Conservation (phyloP, 2,888 invertebrate species). For the Athalia circularis region DNA sequence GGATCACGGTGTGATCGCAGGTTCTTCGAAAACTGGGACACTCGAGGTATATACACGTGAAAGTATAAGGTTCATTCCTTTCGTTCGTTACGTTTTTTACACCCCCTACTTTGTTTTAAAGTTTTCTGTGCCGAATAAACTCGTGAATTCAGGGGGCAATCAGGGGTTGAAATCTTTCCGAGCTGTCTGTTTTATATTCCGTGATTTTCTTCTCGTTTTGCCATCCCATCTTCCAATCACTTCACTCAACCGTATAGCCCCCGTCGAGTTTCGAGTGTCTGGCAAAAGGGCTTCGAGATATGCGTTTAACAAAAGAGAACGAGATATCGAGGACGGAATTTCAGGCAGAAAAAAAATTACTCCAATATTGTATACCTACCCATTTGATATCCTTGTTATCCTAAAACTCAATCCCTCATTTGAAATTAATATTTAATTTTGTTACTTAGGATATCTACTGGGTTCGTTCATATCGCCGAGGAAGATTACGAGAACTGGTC, state of each 20-base stretch:
- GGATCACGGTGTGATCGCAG: neutral
- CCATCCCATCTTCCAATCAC: conserved; percentile 3
- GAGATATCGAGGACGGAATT: neutral
- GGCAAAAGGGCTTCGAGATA: neutral
- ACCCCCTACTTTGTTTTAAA: neutral
- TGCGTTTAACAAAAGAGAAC: conserved; percentile 9
- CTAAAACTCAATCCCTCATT: neutral
- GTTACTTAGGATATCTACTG: neutral
- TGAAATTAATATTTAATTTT: neutral
- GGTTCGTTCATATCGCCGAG: neutral
- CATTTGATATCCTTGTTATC: neutral
- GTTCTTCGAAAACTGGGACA: neutral
- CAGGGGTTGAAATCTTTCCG: conserved; percentile 4
- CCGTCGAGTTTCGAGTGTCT: neutral
- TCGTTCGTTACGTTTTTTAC: neutral
- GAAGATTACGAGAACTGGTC: conserved; percentile 4
- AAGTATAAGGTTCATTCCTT: neutral
- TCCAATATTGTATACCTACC: neutral
- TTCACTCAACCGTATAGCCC: conserved; percentile 5
- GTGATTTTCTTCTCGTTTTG: neutral
- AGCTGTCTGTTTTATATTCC: conserved; percentile 3
- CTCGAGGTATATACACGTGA: neutral
- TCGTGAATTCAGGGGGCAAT: neutral
- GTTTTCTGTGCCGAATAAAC: neutral
- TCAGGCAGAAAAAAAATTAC: neutral